Conservation (phyloP, 2,888 invertebrate species). For the Pseudeuparius sepicola region DNA sequence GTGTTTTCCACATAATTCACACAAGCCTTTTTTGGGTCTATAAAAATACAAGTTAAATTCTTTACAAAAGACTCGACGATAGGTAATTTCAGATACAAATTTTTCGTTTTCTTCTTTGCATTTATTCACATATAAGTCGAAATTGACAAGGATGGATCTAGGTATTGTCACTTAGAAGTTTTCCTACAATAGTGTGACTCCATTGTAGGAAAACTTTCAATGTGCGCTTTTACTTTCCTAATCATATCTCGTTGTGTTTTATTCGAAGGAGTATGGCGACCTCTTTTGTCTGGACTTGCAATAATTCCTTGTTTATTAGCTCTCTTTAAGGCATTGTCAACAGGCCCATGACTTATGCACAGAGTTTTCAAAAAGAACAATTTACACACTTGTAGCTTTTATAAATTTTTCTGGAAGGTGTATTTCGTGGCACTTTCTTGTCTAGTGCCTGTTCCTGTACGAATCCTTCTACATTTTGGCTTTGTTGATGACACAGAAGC, state of each 20-base stretch:
- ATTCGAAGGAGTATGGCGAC: conserved; percentile 4
- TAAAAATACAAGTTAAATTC: conserved; percentile 21
- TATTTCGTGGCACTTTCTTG: conserved; percentile 6
- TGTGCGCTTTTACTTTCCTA: conserved; percentile 5
- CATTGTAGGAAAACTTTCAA: conserved; percentile 10
- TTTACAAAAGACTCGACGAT: conserved; percentile 17
- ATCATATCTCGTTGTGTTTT: conserved; percentile 3
- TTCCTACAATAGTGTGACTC: conserved; percentile 11
- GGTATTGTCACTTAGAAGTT: conserved; percentile 18
- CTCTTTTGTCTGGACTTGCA: conserved; percentile 2
- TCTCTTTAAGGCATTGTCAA: conserved; percentile 7
- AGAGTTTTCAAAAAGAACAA: conserved; percentile 13
- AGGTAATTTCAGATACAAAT: conserved; percentile 18
- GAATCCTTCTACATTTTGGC: conserved; percentile 9
- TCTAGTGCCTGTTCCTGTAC: conserved; percentile 10
- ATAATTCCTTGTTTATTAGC: conserved; percentile 5
- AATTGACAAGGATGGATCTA: conserved; percentile 19
- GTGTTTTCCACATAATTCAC: not conserved
- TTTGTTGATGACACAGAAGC: conserved; percentile 3
- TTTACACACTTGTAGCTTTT: conserved; percentile 12
- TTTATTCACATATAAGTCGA: conserved; percentile 17
- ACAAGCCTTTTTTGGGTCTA: conserved; percentile 21
- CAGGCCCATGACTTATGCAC: conserved; percentile 15
- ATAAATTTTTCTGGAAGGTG: conserved; percentile 6
- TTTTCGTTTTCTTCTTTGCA: conserved; percentile 15